These are phyloP conservation scores for Cephus pygmeus DNA, from an alignment of 2,888 invertebrate species.

Conservation along the genomic window DNA sequence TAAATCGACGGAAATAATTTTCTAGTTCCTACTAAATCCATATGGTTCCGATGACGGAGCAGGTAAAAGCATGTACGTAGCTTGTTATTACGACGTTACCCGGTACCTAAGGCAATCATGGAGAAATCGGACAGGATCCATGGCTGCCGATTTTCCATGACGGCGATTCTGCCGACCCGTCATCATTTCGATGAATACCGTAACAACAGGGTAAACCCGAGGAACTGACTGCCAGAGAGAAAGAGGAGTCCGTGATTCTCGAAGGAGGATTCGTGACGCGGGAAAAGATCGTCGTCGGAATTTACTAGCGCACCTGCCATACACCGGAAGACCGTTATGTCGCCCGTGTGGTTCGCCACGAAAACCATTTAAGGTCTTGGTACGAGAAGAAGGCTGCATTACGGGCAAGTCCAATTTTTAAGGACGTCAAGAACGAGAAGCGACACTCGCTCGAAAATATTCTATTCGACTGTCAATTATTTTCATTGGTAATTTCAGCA, in stretches of 20 bases:
- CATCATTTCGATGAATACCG: neutral
- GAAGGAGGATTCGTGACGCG: neutral
- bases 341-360: constrained; percentile 27
- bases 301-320: constrained; percentile 31
- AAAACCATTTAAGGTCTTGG: constrained; percentile 35
- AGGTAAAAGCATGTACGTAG: neutral
- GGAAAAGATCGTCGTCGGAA: neutral
- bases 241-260: neutral
- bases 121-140: neutral
- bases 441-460: neutral
- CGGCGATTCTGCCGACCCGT: neutral
- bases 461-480: neutral
- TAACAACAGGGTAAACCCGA: neutral
- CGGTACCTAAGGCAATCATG: neutral
- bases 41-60: neutral
- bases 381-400: constrained; percentile 18
- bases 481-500: neutral
- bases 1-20: neutral
- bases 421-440: neutral
- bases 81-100: neutral
- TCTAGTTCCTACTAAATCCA: neutral
- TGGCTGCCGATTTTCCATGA: neutral
- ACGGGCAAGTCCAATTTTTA: neutral
- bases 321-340: constrained; percentile 42
- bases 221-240: neutral